These are phyloP conservation scores for Silvanus unidentatus DNA, from an alignment of 2,888 invertebrate species.

Conservation along the genomic window DNA sequence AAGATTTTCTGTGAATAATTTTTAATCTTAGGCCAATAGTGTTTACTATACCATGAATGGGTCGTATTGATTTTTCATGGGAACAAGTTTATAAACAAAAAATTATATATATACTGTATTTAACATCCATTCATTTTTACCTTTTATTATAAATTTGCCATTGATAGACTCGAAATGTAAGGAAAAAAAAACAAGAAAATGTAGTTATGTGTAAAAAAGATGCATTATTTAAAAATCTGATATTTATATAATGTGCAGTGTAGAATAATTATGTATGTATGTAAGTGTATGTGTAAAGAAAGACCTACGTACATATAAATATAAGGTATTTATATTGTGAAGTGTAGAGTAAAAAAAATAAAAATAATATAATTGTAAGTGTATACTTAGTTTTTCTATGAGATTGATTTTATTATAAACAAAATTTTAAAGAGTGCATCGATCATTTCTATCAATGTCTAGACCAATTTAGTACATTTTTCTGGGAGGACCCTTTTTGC, in stretches of 20 bases:
- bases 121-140: too few species aligned
- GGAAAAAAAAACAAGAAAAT: too few species aligned
- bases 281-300: constrained; percentile 29
- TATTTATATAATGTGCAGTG: constrained; percentile 31
- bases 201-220: constrained; percentile 29
- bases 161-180: constrained; percentile 1
- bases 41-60: too few species aligned
- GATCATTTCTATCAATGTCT: constrained; percentile 29
- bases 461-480: constrained; percentile 34
- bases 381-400: constrained; percentile 38
- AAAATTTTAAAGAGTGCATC: constrained; percentile 25
- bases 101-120: too few species aligned
- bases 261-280: constrained; percentile 37
- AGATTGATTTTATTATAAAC: constrained; percentile 29
- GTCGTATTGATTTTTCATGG: too few species aligned
- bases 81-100: too few species aligned
- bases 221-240: constrained; percentile 25
- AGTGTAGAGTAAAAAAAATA: background rate
- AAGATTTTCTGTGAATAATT: too few species aligned
- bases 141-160: too few species aligned
- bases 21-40: too few species aligned
- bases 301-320: background rate
- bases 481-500: constrained; percentile 20
- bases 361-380: constrained; percentile 3
- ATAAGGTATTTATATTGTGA: background rate